Evolutionary conservation across 2,113 vertebrate genomes (phyloP).

Genomic region (Panthera uncia): DNA sequence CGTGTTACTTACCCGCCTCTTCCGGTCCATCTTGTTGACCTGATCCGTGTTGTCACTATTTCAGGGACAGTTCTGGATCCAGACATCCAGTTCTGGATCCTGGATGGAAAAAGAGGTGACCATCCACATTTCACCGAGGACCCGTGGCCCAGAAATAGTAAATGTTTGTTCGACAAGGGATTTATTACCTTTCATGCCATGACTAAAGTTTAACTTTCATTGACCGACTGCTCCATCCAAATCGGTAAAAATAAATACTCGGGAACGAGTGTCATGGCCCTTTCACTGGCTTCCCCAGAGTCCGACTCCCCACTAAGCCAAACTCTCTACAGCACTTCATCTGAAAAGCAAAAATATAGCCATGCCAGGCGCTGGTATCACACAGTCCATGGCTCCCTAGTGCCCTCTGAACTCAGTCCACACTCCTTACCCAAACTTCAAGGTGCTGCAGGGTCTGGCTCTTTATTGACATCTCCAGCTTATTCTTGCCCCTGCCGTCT

Average conservation of each 20-base stretch:
- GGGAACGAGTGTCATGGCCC: neutral
- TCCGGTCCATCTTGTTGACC: neutral
- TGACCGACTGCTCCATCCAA: neutral
- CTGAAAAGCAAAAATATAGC: neutral
- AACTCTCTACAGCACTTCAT: neutral
- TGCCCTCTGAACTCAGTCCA: neutral
- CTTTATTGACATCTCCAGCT: neutral
- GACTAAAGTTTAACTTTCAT: constrained; percentile 63
- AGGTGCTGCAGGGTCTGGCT: neutral
- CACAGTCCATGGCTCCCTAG: neutral
- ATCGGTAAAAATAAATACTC: neutral
- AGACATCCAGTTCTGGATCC: neutral
- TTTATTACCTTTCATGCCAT: neutral
- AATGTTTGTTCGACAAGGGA: constrained; percentile 40
- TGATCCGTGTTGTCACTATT: neutral
- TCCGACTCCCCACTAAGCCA: neutral
- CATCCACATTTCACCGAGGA: neutral
- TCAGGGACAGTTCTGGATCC: neutral
- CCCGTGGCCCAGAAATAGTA: neutral
- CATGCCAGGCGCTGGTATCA: neutral
- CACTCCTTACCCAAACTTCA: too few species aligned
- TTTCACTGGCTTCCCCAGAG: neutral
- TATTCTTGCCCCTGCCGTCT: neutral
- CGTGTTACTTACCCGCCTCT: neutral
- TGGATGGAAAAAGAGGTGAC: neutral